Base-by-base conservation (phyloP, 2,797 vertebrate genomes). In the Coilia nasus region DNA sequence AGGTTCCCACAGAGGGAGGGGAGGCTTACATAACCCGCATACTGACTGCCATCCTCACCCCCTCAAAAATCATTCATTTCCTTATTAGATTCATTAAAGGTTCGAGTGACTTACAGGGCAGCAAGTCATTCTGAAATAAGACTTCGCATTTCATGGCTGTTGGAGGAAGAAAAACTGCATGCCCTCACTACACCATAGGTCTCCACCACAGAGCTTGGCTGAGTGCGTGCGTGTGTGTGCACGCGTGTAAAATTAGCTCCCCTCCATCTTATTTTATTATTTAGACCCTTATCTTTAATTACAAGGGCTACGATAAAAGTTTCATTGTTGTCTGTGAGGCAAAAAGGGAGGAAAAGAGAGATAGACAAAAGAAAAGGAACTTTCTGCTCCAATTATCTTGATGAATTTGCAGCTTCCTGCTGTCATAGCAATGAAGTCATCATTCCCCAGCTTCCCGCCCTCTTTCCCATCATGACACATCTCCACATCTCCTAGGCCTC, bases 341-440 rank as follows among this genome's bases (percentile, higher is more conserved):
- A 85, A 82, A 67, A 50, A 81, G 2, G 62, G 62, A 15, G 7
- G 64, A 67, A 59, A 31, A 87, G 85, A 50, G 59, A n/a, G 54
- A 88, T 21, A 60, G 21, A 75, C 41, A 82, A 75, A 82, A 82
- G 64, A 87, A 88, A 47, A 60, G 23, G 56, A 88, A 85, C 84
- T 85, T 87, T 87, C 82, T 54, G 57, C 87, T 88, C 80, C 85
- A 83, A 86, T 88, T 82, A 88, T 85, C 87, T 88, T 87, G 87
- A 87, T 85, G 87, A 87, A 88, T 87, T 85, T 75, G 21, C 46
- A 1, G 71, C 19, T 44, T 87, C 85, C 81, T 21, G 31, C 80
- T 85, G 82, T 87, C 82, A 83, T 60, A 15, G 59, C 2, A 41
- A 88, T 86, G 83, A 85, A 86, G 87, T 81, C 6, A 31, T 86